Evolutionary conservation across 2,113 vertebrate genomes (phyloP).

Genomic region (Muntiacus reevesi): DNA sequence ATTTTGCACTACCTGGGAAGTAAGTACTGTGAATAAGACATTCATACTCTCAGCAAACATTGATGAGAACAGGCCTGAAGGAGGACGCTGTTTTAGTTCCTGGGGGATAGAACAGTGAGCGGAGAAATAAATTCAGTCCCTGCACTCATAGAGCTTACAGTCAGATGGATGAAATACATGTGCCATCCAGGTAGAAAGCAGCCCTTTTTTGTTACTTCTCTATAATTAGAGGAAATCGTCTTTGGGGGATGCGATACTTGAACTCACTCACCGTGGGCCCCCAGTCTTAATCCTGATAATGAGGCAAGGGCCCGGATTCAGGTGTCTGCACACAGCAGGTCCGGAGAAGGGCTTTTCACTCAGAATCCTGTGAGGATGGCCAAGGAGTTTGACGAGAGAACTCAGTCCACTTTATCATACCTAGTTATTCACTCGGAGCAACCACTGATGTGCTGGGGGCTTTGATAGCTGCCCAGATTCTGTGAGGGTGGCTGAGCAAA

Average conservation of each 20-base stretch:
- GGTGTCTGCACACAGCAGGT: not conserved
- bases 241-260: not conserved
- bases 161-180: not conserved
- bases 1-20: not conserved
- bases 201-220: not conserved
- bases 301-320: not conserved
- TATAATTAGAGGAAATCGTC: not conserved
- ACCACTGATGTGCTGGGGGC: too few species aligned
- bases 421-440: fast-evolving
- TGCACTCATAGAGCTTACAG: not conserved
- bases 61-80: not conserved
- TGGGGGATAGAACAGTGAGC: not conserved
- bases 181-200: not conserved
- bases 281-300: not conserved
- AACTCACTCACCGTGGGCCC: not conserved
- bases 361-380: not conserved
- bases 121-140: not conserved
- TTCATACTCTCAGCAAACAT: not conserved
- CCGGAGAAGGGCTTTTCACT: not conserved
- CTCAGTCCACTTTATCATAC: fast-evolving
- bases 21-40: not conserved
- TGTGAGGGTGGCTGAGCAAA: not conserved
- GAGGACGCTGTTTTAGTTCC: not conserved
- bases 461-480: fast-evolving
- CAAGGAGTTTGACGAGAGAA: not conserved